Conservation (phyloP, 2,888 invertebrate genomes). For the Mycalesis mineus region DNA sequence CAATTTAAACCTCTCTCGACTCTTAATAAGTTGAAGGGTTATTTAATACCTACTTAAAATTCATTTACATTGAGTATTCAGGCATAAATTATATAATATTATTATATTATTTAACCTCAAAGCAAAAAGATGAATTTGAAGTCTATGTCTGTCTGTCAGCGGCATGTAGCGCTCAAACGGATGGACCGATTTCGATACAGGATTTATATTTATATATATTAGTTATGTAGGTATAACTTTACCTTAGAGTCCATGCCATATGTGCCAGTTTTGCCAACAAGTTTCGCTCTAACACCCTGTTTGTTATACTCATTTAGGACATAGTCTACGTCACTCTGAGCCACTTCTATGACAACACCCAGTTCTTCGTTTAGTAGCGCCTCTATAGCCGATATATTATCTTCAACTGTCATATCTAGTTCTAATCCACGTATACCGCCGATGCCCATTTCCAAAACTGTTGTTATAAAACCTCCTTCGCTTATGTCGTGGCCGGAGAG, state of each 20-base stretch:
- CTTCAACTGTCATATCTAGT: slow-evolving; percentile 74
- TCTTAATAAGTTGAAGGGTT: too few relatives aligned
- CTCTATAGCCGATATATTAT: slow-evolving; percentile 77
- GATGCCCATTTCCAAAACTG: slow-evolving; percentile 97
- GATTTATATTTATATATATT: too few relatives aligned
- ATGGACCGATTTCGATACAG: too few relatives aligned
- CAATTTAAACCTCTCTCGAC: too few relatives aligned
- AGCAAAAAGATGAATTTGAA: too few relatives aligned
- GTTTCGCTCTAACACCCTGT: slow-evolving; percentile 79
- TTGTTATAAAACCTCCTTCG: slow-evolving; percentile 95
- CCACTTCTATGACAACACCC: slow-evolving; percentile 90
- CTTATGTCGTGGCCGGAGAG: slow-evolving; percentile 96
- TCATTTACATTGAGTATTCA: too few relatives aligned
- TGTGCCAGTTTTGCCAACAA: slow-evolving; percentile 82
- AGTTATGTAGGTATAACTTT: slow-evolving; percentile 44
- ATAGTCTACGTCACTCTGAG: slow-evolving; percentile 70
- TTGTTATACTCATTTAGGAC: slow-evolving; percentile 80
- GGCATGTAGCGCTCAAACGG: too few relatives aligned
- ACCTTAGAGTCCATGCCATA: slow-evolving; percentile 82
- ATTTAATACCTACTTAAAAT: too few relatives aligned
- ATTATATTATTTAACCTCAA: too few relatives aligned
- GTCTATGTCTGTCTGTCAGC: too few relatives aligned
- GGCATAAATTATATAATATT: too few relatives aligned
- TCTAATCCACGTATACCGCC: slow-evolving; percentile 90
- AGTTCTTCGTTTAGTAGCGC: slow-evolving; percentile 91